Base-by-base conservation (phyloP, 1,140 invertebrate species). In the Diorhabda sublineata region DNA sequence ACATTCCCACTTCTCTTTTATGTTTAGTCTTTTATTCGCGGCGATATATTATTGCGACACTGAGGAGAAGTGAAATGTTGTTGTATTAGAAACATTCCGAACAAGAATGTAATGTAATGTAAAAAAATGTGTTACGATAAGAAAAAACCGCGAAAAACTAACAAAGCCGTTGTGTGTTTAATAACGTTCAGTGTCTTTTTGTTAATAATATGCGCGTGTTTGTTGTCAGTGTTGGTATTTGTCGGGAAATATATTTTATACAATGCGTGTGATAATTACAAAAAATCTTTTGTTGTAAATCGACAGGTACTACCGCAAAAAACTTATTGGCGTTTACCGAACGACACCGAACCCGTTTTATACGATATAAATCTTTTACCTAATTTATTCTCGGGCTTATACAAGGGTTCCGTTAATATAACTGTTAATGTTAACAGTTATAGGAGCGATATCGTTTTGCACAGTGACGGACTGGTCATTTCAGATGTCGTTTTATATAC, bases 341-440 rank as follows among this genome's bases (percentile, higher is more conserved):
- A 80, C 5, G 82, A 87, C 66, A 84, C 94, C 1, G 81, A 83
- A 8, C 94, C 95, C 0, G 69, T 85, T 1, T 87, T 90, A 73
- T 97, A 97, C 78, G 87, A 91, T 65, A 78, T 97, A 2, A 84
- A 84, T 5, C 81, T 96, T 45, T 82, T 89, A 70, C 94, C 94
- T 0, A 85, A 94, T 79, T 79, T 96, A 45, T 80, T 84, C 42
- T 82, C 82, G 6, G 91, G 89, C 6, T 87, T 83, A 8, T 95
- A 93, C 77, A 78, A 82, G 66, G 94, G 94, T 2, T 83, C 81
- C 45, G 91, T 94, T 0, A 86, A 84, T 62, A 94, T 95, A n/a
- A 81, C 85, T 9, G 77, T 96, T 57, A 81, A 86, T 60, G 82
- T 91, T 0, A 75, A 82, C 2, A 75, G 84, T 26, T 77, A 83